Conservation (phyloP, 2,888 invertebrate species). For the Lepidochrysops patricia region DNA sequence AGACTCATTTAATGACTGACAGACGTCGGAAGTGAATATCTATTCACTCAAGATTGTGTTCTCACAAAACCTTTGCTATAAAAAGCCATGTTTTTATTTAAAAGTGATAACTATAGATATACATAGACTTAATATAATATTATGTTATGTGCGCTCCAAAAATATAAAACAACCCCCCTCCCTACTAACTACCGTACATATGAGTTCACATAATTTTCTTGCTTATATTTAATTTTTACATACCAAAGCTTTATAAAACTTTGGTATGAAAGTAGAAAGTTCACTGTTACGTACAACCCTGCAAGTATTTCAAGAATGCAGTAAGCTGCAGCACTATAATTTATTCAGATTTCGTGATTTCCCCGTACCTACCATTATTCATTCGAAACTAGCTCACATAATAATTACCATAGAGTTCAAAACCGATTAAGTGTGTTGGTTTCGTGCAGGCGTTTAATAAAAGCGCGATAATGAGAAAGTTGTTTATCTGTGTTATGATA, state of each 20-base stretch:
- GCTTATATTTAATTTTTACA: background rate
- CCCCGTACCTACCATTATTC: background rate
- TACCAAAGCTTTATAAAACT: background rate
- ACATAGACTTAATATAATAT: no score
- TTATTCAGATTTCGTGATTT: background rate
- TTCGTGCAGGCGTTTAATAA: background rate
- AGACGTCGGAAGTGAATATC: background rate
- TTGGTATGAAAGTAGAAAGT: background rate
- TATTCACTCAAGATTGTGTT: no score
- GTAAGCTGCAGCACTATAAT: background rate
- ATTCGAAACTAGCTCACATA: background rate
- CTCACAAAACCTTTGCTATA: no score
- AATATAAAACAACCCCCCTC: no score
- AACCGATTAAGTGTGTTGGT: background rate
- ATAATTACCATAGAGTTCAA: background rate
- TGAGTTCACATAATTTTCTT: background rate
- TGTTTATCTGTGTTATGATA: slow-evolving; percentile 3
- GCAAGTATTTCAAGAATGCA: background rate
- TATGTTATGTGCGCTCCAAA: no score
- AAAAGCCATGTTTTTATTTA: no score
- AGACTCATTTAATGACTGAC: background rate
- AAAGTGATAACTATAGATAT: no score
- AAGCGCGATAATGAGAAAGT: slow-evolving; percentile 4
- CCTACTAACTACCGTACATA: no score
- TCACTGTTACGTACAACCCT: background rate